Evolutionary conservation across 1,140 invertebrate genomes (phyloP).

Genomic region (Eufriesea mexicana): DNA sequence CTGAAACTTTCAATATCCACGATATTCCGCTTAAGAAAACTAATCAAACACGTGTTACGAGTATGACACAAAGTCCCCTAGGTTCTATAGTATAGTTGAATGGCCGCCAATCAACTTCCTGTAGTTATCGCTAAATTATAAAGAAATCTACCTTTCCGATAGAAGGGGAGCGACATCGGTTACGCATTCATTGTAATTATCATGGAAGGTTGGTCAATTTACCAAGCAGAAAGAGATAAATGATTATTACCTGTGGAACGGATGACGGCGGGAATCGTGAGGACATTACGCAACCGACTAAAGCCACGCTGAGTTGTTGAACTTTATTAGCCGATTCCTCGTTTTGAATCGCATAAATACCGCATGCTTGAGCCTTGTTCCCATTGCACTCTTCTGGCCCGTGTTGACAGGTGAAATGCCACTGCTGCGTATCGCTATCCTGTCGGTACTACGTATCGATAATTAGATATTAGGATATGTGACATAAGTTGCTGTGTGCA

Average conservation of each 20-base stretch:
- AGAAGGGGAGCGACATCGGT: too few relatives aligned
- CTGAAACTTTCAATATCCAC: too few relatives aligned
- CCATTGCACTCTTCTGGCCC: slow-evolving; percentile 86
- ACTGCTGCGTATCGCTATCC: slow-evolving; percentile 73
- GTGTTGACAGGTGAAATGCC: slow-evolving; percentile 86
- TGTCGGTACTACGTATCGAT: slow-evolving; percentile 69
- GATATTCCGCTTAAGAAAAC: too few relatives aligned
- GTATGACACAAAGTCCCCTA: too few relatives aligned
- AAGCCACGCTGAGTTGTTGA: slow-evolving; percentile 78
- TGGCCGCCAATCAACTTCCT: too few relatives aligned
- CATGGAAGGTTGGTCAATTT: not conserved
- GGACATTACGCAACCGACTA: slow-evolving; percentile 84
- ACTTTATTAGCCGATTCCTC: slow-evolving; percentile 73
- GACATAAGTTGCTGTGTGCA: not conserved
- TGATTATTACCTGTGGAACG: slow-evolving; percentile 65
- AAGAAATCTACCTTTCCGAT: too few relatives aligned
- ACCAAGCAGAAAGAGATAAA: not conserved
- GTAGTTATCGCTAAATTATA: too few relatives aligned
- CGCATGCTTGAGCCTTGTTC: slow-evolving; percentile 86
- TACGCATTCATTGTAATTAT: too few relatives aligned
- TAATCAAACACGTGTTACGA: too few relatives aligned
- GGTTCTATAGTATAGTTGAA: too few relatives aligned
- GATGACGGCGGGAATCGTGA: slow-evolving; percentile 71
- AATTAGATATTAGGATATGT: too few relatives aligned
- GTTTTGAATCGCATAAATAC: slow-evolving; percentile 76